Evolutionary conservation across 2,113 vertebrate species (phyloP).

Genomic region (Pangasianodon hypophthalmus): DNA sequence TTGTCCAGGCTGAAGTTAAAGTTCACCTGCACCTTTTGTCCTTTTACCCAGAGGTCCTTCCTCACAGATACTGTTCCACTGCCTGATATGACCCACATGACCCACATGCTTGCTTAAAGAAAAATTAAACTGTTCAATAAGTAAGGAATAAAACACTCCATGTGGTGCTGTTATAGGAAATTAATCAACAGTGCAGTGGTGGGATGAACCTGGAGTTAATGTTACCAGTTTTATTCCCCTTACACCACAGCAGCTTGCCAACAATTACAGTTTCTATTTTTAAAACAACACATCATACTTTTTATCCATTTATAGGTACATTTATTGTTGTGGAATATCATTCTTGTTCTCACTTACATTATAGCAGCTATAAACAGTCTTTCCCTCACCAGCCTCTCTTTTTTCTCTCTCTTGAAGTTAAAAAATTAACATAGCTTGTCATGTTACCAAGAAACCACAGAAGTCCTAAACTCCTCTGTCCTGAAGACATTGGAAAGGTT

Average conservation of each 20-base stretch:
- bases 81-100: background rate
- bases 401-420: background rate
- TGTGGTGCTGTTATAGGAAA: background rate
- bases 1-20: background rate
- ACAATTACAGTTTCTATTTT: background rate
- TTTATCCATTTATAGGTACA: background rate
- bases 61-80: background rate
- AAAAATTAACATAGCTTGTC: background rate
- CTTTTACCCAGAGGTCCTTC: background rate
- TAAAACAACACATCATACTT: background rate
- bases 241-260: background rate
- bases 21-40: slow-evolving; percentile 11
- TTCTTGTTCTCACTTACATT: background rate
- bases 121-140: background rate
- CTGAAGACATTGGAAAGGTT: background rate
- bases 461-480: background rate
- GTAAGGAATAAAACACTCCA: background rate
- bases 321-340: background rate
- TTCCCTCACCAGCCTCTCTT: background rate
- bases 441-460: background rate
- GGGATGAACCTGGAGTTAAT: background rate
- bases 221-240: background rate
- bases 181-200: background rate
- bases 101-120: background rate
- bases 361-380: background rate